These are phyloP conservation scores for Leptocoma aspasia DNA, from an alignment of 2,113 vertebrate genomes.

Conservation along the genomic window DNA sequence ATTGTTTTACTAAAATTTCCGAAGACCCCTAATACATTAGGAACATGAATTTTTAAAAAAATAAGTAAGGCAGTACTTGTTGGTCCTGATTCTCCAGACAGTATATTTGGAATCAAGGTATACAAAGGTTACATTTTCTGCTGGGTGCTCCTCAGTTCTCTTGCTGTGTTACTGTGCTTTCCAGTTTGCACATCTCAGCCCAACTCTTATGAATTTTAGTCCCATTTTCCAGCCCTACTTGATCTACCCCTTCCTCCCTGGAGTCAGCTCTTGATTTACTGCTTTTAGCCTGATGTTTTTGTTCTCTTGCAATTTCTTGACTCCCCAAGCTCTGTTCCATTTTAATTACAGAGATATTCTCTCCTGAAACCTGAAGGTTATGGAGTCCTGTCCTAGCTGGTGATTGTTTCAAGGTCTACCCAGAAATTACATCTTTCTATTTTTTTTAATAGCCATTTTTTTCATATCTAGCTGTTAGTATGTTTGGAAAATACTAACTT, in stretches of 20 bases:
- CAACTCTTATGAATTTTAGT: not conserved
- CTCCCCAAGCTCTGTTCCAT: not conserved
- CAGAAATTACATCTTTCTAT: not conserved
- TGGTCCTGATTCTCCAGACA: not conserved
- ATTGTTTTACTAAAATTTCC: not conserved
- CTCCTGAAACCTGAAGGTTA: conserved; percentile 8
- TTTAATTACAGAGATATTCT: not conserved
- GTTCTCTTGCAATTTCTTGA: conserved; percentile 10
- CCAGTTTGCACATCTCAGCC: not conserved
- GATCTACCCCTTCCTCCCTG: not conserved
- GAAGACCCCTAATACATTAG: not conserved
- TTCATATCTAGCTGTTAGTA: not conserved
- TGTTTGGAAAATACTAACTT: not conserved
- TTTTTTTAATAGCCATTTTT: not conserved
- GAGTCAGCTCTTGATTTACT: not conserved
- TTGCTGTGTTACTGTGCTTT: not conserved
- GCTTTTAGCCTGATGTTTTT: conserved; percentile 13
- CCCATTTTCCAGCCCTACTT: not conserved
- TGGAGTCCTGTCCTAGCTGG: not conserved
- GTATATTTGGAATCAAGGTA: not conserved
- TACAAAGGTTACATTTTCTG: not conserved
- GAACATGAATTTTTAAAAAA: not conserved
- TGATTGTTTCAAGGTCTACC: not conserved
- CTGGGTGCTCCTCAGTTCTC: not conserved
- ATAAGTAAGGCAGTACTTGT: not conserved